Base-by-base conservation (phyloP, 2,113 vertebrate genomes). In the Erythrocercus mccallii region DNA sequence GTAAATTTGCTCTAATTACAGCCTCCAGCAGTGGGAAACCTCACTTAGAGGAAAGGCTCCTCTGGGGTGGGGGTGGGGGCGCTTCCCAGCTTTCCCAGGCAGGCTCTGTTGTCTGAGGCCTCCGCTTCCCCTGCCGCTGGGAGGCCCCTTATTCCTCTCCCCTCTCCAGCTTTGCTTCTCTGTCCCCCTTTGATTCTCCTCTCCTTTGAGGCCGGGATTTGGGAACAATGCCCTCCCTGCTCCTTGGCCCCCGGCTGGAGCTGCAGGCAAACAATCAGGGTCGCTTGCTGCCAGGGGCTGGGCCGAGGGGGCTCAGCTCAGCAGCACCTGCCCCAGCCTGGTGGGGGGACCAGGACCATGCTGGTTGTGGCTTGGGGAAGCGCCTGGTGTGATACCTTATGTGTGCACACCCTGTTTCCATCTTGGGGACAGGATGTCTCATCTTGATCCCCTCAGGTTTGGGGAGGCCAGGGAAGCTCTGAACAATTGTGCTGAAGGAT, bases 1-100 rank as follows among this genome's bases (percentile, higher is more conserved):
- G 97, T 97, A 97, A 94, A 95, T 97, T 98, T 97, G 97, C 97
- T 97, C 98, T 98, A 98, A 98, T 98, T 98, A 98, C 97, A 97
- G 97, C 98, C 97, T 98, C 97, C 96, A 97, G 97, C 97, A 85
- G 95, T 97, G 97, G 97, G 98, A 98, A 98, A 97, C 97, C 97
- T 98, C 98, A 97, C 97, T 97, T 97, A 97, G 95, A 97, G 97
- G 95, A 97, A 97, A 92, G 96, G 97, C 95, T 97, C 81, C 92
- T 93, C 96, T 89, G 50, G 76, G 70, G 90, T 97, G 97, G 96
- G 96, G 96, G 96, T 14, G 87, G 95, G 96, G 95, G 93, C 6
- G 38, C 90, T 95, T 96, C 90, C 81, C 83, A 95, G 97, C 95
- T 92, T 96, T 92, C 96, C 93, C 94, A 96, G 92, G 95, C 96